These are phyloP conservation scores for Blastobasis lacticolella DNA, from an alignment of 2,888 invertebrate species.

Conservation along the genomic window DNA sequence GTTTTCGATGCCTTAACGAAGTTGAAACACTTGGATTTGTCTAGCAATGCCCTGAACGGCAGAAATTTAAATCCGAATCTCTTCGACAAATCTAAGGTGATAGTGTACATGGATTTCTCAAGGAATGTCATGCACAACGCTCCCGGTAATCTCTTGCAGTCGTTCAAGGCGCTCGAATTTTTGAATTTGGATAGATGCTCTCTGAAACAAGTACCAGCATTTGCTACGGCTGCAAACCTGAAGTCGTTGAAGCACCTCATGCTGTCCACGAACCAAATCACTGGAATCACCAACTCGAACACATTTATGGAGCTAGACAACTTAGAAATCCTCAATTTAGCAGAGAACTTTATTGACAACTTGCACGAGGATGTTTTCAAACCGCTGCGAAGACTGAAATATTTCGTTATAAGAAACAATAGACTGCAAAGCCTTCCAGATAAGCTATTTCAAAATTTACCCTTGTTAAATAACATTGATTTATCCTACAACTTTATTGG, in stretches of 20 bases:
- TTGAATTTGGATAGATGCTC: constrained; percentile 37
- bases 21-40: constrained; percentile 34
- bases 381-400: constrained; percentile 36
- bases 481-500: constrained; percentile 45
- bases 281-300: constrained; percentile 21
- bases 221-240: constrained; percentile 34
- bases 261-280: constrained; percentile 44
- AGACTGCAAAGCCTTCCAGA: constrained; percentile 38
- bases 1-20: constrained; percentile 34
- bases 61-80: constrained; percentile 27
- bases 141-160: constrained; percentile 27
- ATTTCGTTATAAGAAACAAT: constrained; percentile 40
- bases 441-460: constrained; percentile 37
- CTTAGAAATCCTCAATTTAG: constrained; percentile 42
- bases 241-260: constrained; percentile 39
- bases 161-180: constrained; percentile 26
- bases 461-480: constrained; percentile 35
- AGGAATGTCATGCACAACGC: constrained; percentile 39
- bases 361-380: constrained; percentile 39
- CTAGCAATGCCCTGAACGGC: constrained; percentile 34
- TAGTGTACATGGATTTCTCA: constrained; percentile 38
- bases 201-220: constrained; percentile 39
- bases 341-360: constrained; percentile 36
- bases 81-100: constrained; percentile 28
- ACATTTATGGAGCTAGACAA: constrained; percentile 33